A percentile compares a stretch with the other conserved stretches of the same genome.
Evolutionary conservation across 1,140 invertebrate genomes (phyloP).

Genomic region (Steinernema feltiae): DNA sequence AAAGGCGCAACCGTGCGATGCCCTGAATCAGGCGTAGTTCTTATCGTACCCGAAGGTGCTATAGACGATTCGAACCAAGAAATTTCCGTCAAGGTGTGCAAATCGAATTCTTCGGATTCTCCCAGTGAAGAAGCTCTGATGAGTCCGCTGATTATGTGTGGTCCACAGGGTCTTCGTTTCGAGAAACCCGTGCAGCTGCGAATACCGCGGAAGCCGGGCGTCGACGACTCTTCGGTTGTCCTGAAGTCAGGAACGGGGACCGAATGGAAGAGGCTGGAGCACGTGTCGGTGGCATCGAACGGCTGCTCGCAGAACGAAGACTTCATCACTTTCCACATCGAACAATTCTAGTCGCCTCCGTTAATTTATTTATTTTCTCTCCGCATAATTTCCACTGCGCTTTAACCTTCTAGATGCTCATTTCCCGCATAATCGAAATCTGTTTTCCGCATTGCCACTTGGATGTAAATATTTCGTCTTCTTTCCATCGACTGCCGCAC

Average conservation of each 20-base stretch:
- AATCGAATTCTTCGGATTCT: constrained; percentile 64
- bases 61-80: constrained; percentile 76
- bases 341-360: not conserved
- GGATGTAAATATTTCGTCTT: not conserved
- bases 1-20: constrained; percentile 76
- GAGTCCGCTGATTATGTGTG: constrained; percentile 87
- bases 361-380: not conserved
- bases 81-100: constrained; percentile 84
- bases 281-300: constrained; percentile 18
- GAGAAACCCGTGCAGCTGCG: constrained; percentile 74
- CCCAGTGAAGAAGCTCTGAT: constrained; percentile 79
- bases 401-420: not conserved
- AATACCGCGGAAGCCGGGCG: constrained; percentile 61
- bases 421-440: not conserved
- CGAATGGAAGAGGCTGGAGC: constrained; percentile 42
- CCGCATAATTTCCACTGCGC: not conserved
- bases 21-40: constrained; percentile 77
- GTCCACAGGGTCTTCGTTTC: constrained; percentile 82
- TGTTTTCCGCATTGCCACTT: not conserved
- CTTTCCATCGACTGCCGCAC: not conserved
- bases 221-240: constrained; percentile 22
- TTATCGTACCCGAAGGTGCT: constrained; percentile 79
- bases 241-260: constrained; percentile 32
- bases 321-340: not conserved
- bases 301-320: not conserved